Percentiles rank a stretch among this genome's conserved stretches.
Conservation (phyloP, 2,888 invertebrate species). For the Cephus pygmeus region DNA sequence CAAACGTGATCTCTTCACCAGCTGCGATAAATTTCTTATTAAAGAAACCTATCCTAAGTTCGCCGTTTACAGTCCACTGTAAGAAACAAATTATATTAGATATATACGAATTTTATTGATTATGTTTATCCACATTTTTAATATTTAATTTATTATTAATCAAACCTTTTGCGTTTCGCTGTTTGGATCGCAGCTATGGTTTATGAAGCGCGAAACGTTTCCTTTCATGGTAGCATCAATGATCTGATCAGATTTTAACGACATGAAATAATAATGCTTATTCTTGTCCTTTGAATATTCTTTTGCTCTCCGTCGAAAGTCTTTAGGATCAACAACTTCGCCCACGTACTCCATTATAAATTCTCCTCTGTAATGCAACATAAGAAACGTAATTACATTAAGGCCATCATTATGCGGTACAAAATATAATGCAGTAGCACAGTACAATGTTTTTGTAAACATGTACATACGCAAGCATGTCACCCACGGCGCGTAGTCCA, state of each 20-base stretch:
- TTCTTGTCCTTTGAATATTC: conserved; percentile 91
- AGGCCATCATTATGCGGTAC: neutral
- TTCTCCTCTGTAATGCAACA: conserved; percentile 76
- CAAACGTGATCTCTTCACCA: conserved; percentile 98
- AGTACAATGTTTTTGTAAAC: neutral
- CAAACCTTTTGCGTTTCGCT: conserved; percentile 92
- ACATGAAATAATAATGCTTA: conserved; percentile 98
- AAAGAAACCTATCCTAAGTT: conserved; percentile 96
- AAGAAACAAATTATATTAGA: conserved; percentile 29
- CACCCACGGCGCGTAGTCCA: conserved; percentile 83
- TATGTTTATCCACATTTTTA: neutral
- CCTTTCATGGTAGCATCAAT: conserved; percentile 98
- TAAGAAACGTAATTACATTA: neutral
- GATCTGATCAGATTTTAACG: conserved; percentile 89
- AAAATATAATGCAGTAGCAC: neutral
- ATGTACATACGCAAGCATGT: conserved; percentile 76
- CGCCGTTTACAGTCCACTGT: conserved; percentile 90
- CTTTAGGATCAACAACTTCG: conserved; percentile 91
- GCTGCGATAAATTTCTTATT: conserved; percentile 82
- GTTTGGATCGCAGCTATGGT: conserved; percentile 99
- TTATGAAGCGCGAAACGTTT: conserved; percentile 96
- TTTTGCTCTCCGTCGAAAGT: conserved; percentile 89
- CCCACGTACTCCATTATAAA: conserved; percentile 99
- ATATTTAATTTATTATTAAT: neutral
- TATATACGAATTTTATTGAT: neutral